These are phyloP conservation scores for Todiramphus saurophagus DNA, from an alignment of 2,113 vertebrate genomes.

Conservation along the genomic window DNA sequence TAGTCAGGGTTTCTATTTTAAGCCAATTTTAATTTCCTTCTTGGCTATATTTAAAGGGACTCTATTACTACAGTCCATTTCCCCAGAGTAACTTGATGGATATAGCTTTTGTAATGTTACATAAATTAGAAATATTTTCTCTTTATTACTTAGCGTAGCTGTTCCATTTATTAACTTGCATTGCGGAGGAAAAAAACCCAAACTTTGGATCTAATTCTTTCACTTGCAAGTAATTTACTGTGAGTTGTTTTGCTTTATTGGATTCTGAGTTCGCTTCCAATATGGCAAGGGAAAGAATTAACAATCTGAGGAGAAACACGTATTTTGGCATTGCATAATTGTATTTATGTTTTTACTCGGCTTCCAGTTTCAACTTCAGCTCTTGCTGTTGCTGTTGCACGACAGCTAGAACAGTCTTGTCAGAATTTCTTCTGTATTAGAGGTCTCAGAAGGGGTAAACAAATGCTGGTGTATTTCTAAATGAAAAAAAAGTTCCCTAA, in stretches of 20 bases:
- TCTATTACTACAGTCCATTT: conserved; percentile 32
- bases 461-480: neutral
- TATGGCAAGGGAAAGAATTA: neutral
- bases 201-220: neutral
- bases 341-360: neutral
- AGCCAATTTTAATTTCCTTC: conserved; percentile 28
- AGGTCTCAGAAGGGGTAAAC: neutral
- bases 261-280: neutral
- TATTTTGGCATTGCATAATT: neutral
- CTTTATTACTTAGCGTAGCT: neutral
- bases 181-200: neutral
- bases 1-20: neutral
- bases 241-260: neutral
- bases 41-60: conserved; percentile 10
- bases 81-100: neutral
- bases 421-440: neutral
- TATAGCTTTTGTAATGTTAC: neutral
- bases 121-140: conserved; percentile 36
- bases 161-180: neutral
- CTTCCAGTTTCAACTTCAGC: neutral
- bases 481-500: neutral
- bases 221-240: conserved; percentile 7
- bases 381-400: neutral
- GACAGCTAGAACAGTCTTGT: neutral
- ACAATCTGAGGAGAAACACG: neutral